Conservation (phyloP, 2,113 vertebrate genomes). For the Corythornis cristatus region DNA sequence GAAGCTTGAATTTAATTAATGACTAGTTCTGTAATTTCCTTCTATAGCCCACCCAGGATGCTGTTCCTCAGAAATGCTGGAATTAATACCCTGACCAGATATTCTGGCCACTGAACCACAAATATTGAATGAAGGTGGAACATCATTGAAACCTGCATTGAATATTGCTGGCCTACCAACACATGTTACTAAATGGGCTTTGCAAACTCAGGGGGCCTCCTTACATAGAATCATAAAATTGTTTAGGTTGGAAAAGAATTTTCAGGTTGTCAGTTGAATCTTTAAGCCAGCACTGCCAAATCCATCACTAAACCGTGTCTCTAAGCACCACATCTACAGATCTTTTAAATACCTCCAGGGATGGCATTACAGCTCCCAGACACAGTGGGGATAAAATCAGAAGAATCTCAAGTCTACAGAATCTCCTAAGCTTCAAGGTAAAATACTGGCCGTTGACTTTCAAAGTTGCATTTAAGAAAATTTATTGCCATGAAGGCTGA, state of each 20-base stretch:
- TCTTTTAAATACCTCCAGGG: neutral
- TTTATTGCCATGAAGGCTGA: neutral
- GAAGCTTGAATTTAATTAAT: neutral
- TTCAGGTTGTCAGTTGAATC: neutral
- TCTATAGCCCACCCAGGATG: neutral
- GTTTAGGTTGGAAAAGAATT: neutral
- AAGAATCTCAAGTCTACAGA: neutral
- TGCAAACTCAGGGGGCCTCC: neutral
- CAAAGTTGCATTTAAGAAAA: neutral
- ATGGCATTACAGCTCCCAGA: neutral
- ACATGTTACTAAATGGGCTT: neutral
- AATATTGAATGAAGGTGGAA: neutral
- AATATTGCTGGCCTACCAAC: neutral
- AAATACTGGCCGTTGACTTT: neutral
- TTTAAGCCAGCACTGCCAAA: neutral
- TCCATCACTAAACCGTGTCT: neutral
- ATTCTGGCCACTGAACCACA: constrained; percentile 26
- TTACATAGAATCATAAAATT: neutral
- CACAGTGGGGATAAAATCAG: neutral
- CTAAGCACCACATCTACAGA: neutral
- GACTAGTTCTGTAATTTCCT: neutral
- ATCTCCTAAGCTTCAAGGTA: neutral
- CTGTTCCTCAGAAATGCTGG: neutral
- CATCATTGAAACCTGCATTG: neutral
- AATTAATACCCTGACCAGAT: constrained; percentile 6